These are phyloP conservation scores for Cydia pomonella DNA, from an alignment of 1,140 invertebrate genomes.

Conservation along the genomic window DNA sequence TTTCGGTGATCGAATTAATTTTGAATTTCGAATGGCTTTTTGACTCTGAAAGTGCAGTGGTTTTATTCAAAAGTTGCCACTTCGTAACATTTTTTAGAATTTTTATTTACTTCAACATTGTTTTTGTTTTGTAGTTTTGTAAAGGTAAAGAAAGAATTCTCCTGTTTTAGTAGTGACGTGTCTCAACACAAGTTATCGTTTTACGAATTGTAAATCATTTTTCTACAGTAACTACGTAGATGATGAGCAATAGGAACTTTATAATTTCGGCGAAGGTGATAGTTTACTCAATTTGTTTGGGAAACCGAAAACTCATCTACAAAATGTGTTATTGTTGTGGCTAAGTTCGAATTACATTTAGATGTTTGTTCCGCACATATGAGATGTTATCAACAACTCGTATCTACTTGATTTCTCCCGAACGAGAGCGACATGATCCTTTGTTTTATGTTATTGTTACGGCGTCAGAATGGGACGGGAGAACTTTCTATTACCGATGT, in stretches of 20 bases:
- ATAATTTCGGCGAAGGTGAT: not conserved
- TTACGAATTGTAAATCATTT: too few species aligned
- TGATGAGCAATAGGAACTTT: constrained; percentile 3
- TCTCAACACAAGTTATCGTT: too few species aligned
- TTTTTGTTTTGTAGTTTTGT: constrained; percentile 34
- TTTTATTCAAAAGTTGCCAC: too few species aligned
- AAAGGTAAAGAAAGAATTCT: too few species aligned
- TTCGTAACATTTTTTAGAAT: not conserved
- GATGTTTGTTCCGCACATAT: not conserved
- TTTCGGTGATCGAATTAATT: constrained; percentile 36
- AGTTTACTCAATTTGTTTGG: not conserved
- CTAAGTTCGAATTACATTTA: not conserved
- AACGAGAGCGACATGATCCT: constrained; percentile 25
- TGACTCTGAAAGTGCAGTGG: not conserved
- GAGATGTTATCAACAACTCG: not conserved
- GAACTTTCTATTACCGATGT: constrained; percentile 71
- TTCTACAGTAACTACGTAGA: too few species aligned
- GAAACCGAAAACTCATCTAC: not conserved
- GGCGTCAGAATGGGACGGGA: constrained; percentile 40
- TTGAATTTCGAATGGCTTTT: constrained; percentile 8
- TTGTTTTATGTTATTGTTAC: constrained; percentile 33
- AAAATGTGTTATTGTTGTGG: not conserved
- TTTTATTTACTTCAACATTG: not conserved
- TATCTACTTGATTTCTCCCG: constrained; percentile 12
- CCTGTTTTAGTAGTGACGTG: too few species aligned